Evolutionary conservation across 2,888 invertebrate species (phyloP), one percentile per base, ranked within the genome.

Genomic region (Apamea anceps): DNA sequence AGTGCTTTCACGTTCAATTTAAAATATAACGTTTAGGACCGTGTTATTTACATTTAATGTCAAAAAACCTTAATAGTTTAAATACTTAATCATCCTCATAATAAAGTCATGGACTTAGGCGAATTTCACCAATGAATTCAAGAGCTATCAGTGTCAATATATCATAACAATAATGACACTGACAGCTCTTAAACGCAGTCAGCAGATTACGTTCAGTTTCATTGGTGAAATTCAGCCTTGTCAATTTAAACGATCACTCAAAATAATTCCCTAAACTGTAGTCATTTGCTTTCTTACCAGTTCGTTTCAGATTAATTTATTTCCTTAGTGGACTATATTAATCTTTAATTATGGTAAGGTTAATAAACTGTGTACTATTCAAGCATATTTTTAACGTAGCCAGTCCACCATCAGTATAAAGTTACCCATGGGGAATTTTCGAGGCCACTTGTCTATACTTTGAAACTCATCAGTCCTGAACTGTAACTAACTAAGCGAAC

Each of bases 401-500:
- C 12, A 77, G 42, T 74, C 63, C 65, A 73, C 76, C 54, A 77
- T 60, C 42, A 77, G 67, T 77, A 78, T 82, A 42, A 78, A 80
- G 78, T 84, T 81, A 82, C 72, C 74, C 72, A 84, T 77, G 76
- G 71, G 72, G 62, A 77, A 84, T 86, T 79, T 87, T 63, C 76
- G 71, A 81, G 72, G 73, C 77, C 81, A 66, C 75, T 86, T 80
- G 81, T 82, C 82, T 78, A 80, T 88, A 84, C 81, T 86, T 85
- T 72, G 79, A 85, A 90, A 90, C 88, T 90, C 89, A 87, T 87
- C 86, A 90, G 86, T 80, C 75, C 77, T 79, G 76, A 85, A 86
- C 86, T 90, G 86, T 88, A 88, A 86, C 90, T 81, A 88, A 89
- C 89, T 88, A 87, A 90, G 82, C 74, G 81, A 90, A 92, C 87